Evolutionary conservation across 1,140 invertebrate species (phyloP).

Genomic region (Wiebesia pumilae): DNA sequence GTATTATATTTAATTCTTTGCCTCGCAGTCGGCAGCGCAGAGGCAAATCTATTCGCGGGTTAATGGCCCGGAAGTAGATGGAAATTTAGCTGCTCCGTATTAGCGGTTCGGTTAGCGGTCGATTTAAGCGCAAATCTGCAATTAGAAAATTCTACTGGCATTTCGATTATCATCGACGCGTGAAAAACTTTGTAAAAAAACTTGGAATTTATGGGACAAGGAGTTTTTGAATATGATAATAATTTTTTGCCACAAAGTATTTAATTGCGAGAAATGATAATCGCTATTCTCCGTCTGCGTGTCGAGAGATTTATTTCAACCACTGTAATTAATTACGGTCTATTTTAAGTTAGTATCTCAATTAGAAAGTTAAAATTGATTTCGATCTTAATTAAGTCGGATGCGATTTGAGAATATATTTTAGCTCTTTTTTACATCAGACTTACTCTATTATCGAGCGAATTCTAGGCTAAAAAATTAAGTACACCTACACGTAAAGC

Average conservation of each 20-base stretch:
- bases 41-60: slow-evolving; percentile 47
- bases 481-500: too few species aligned
- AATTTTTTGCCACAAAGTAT: not conserved
- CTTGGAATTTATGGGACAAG: not conserved
- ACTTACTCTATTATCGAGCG: too few species aligned
- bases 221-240: not conserved
- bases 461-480: too few species aligned
- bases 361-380: not conserved
- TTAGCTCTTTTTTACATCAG: too few species aligned
- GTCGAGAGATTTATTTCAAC: not conserved
- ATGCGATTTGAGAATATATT: too few species aligned
- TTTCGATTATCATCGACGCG: not conserved
- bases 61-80: slow-evolving; percentile 44
- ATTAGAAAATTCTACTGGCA: slow-evolving; percentile 21
- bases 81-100: not conserved
- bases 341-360: too few species aligned
- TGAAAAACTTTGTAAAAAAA: not conserved
- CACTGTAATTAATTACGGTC: not conserved
- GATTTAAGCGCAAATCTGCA: slow-evolving; percentile 17
- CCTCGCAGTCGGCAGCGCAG: slow-evolving; percentile 34
- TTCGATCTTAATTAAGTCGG: not conserved
- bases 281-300: not conserved
- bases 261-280: too few species aligned
- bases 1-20: not conserved
- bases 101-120: slow-evolving; percentile 9